phyloP scores from a whole-genome alignment of 2,888 invertebrate genomes.

The Heteropelma amictum region DNA sequence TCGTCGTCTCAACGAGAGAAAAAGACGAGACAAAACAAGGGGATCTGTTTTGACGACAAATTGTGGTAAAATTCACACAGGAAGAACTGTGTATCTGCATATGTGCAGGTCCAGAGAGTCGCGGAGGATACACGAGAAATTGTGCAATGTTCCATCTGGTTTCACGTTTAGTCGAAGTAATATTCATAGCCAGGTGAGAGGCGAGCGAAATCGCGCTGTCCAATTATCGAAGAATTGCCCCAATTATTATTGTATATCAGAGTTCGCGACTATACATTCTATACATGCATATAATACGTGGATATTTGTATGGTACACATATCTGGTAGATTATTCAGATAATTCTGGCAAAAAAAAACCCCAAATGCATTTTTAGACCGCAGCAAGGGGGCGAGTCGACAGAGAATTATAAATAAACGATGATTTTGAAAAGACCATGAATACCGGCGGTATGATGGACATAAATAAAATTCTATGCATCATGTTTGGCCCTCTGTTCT shows the following conservation, averaged over 20 bases:
- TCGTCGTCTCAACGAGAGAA: too few species aligned
- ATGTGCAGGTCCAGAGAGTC: not conserved
- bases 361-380: not conserved
- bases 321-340: conserved; percentile 2
- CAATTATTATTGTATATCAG: conserved; percentile 28
- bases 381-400: not conserved
- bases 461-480: not conserved
- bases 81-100: not conserved
- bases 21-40: too few species aligned
- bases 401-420: not conserved
- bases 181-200: conserved; percentile 25
- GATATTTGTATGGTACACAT: not conserved
- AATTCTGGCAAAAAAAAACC: not conserved
- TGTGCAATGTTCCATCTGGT: conserved; percentile 35
- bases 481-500: conserved; percentile 6
- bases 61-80: not conserved
- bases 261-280: not conserved
- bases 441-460: not conserved
- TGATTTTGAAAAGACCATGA: not conserved
- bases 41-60: too few species aligned
- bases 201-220: conserved; percentile 41
- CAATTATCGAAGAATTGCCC: conserved; percentile 50
- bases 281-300: not conserved
- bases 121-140: conserved; percentile 9
- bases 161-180: conserved; percentile 20